Evolutionary conservation across 2,888 invertebrate species (phyloP), one percentile per base, ranked within the genome.

Genomic region (Philonicus albiceps): DNA sequence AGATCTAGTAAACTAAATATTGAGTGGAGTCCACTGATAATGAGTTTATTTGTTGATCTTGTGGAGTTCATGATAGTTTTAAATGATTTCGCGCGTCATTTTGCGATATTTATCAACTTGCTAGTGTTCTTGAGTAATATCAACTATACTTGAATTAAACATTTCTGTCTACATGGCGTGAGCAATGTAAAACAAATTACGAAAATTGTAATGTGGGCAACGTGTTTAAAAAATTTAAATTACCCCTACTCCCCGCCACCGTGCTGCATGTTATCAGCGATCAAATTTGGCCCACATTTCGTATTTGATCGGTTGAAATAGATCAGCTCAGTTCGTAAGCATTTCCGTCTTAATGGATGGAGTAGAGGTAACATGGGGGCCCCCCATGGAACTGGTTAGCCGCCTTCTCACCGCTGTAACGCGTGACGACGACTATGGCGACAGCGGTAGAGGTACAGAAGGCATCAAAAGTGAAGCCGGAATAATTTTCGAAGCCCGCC

Each of bases 261-360:
- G 43, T 7, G 53, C 22, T 80, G 80, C 16, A 53, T 30, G 30
- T 80, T 80, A 80, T 80, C 80, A 53, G 27, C 53, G n/a, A 80
- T 80, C 80, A 43, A 49, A 53, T 80, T 22, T 80, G 53, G 80
- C 49, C 80, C 80, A 49, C 80, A 80, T 80, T 80, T 49, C 49
- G 13, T 30, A 27, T 49, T 49, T 43, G 53, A 80, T 80, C 27
- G n/a, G 53, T 22, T 34, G 80, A 80, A 80, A 30, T 80, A 53
- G 80, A 27, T 31, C 80, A 80, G 31, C 53, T 80, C 80, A 80
- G 49, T 3, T 53, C 30, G 49, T 30, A 49, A 53, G 31, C 49
- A 80, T 80, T 80, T 80, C 80, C 80, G 80, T 43, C 49, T 80
- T 80, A n/a, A 13, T 6, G 7, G 3, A 13, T 6, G 7, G 3